Evolutionary conservation across 1,140 invertebrate species (phyloP).

Genomic region (Drosophila pseudoobscura): DNA sequence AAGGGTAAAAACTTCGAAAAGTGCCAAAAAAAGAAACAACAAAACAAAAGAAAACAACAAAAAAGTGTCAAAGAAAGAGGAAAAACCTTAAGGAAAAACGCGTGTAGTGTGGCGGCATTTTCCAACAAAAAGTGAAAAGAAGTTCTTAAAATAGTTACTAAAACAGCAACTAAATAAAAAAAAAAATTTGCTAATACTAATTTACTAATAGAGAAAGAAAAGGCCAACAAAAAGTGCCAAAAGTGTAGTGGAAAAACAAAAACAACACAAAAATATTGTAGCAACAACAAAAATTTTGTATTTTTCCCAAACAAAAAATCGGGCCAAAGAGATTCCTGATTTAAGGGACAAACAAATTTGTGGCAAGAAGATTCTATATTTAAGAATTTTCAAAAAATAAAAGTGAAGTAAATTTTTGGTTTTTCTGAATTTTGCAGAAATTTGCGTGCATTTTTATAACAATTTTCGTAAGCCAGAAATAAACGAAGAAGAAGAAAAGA

Average conservation of each 20-base stretch:
- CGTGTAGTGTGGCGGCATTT: slow-evolving; percentile 11
- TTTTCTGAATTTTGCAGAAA: slow-evolving; percentile 33
- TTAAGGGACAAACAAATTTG: too few species aligned
- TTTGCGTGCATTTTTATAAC: slow-evolving; percentile 23
- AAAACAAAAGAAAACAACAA: slow-evolving; percentile 15
- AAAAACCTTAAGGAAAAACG: slow-evolving; percentile 30
- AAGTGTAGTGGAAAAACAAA: slow-evolving; percentile 57
- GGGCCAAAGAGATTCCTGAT: too few species aligned
- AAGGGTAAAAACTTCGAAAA: slow-evolving; percentile 73
- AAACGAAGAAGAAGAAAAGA: slow-evolving; percentile 11
- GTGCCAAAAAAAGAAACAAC: slow-evolving; percentile 47
- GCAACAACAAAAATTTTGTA: slow-evolving; percentile 1
- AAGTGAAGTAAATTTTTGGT: not conserved
- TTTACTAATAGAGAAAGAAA: not conserved
- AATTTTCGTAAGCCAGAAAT: slow-evolving; percentile 8
- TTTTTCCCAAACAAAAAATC: not conserved
- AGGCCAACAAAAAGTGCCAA: slow-evolving; percentile 44
- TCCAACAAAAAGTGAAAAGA: too few species aligned
- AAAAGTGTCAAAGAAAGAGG: slow-evolving; percentile 6
- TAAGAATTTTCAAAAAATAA: too few species aligned
- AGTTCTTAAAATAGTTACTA: too few species aligned
- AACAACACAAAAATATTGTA: not conserved
- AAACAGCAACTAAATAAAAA: too few species aligned
- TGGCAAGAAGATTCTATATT: too few species aligned
- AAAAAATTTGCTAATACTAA: too few species aligned